phyloP scores from a whole-genome alignment of 1,140 invertebrate genomes.

The Colletes latitarsis region DNA sequence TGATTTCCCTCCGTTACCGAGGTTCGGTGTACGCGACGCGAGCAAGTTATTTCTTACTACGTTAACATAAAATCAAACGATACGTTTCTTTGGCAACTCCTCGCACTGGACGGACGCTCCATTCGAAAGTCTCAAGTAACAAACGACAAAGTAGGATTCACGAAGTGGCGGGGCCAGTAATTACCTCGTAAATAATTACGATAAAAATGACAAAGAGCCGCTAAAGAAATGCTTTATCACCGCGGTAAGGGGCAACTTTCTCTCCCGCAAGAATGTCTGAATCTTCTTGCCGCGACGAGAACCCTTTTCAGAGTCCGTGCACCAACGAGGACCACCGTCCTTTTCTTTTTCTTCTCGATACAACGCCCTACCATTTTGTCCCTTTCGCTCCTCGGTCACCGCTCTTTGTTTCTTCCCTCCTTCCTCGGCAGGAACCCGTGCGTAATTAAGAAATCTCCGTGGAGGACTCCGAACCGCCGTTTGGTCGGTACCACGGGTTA shows the following conservation, averaged over 20 bases:
- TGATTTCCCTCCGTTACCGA: slow-evolving; percentile 26
- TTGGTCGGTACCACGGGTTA: slow-evolving; percentile 69
- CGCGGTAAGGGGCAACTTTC: slow-evolving; percentile 46
- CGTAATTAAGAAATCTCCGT: slow-evolving; percentile 81
- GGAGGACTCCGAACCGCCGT: slow-evolving; percentile 66
- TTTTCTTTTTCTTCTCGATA: slow-evolving; percentile 36
- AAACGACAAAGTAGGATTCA: neutral
- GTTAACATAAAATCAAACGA: no score
- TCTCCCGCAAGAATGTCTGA: slow-evolving; percentile 65
- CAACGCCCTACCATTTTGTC: slow-evolving; percentile 38
- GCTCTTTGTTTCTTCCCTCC: slow-evolving; percentile 42
- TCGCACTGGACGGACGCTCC: no score
- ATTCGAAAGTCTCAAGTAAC: slow-evolving; percentile 2
- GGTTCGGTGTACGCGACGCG: slow-evolving; percentile 1
- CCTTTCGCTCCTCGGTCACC: slow-evolving; percentile 35
- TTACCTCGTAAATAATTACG: slow-evolving; percentile 79
- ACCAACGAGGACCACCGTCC: slow-evolving; percentile 28
- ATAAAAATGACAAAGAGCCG: slow-evolving; percentile 78
- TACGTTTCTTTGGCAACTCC: no score
- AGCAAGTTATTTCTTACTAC: neutral
- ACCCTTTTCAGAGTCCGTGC: slow-evolving; percentile 64
- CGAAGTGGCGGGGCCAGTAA: slow-evolving; percentile 57
- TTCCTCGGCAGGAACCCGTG: slow-evolving; percentile 16
- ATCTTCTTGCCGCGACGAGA: slow-evolving; percentile 66
- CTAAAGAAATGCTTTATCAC: slow-evolving; percentile 72